Evolutionary conservation across 2,888 invertebrate genomes (phyloP).

Genomic region (Eilema sororculum): DNA sequence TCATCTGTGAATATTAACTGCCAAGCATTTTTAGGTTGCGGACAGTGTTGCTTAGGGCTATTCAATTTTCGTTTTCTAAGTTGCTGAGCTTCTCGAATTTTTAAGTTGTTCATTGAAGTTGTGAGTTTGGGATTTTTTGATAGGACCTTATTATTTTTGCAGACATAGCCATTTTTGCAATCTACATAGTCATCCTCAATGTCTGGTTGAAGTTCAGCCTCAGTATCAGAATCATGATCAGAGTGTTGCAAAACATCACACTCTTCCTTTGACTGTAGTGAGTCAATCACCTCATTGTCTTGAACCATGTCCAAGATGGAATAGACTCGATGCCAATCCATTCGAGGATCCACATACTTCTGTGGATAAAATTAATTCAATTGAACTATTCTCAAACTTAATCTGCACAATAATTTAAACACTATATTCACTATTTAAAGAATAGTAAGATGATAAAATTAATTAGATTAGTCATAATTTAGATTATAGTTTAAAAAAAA

Average conservation of each 20-base stretch:
- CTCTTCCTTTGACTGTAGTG: slow-evolving; percentile 77
- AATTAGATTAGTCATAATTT: too few relatives aligned
- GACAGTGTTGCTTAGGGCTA: slow-evolving; percentile 57
- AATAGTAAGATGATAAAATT: background rate
- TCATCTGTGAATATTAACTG: slow-evolving; percentile 77
- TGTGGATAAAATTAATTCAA: slow-evolving; percentile 83
- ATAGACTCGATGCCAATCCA: slow-evolving; percentile 84
- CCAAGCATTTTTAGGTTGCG: slow-evolving; percentile 75
- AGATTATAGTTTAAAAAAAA: slow-evolving; percentile 4
- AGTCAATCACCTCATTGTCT: slow-evolving; percentile 79
- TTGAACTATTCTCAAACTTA: slow-evolving; percentile 76
- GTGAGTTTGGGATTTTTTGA: slow-evolving; percentile 65
- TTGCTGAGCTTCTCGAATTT: slow-evolving; percentile 58
- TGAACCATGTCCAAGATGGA: slow-evolving; percentile 82
- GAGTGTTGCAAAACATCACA: slow-evolving; percentile 74
- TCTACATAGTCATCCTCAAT: slow-evolving; percentile 65
- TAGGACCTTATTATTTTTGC: slow-evolving; percentile 66
- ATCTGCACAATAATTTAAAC: slow-evolving; percentile 30
- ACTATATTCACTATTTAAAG: slow-evolving; percentile 26
- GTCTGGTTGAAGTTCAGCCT: slow-evolving; percentile 69
- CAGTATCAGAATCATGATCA: slow-evolving; percentile 79
- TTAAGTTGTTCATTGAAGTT: slow-evolving; percentile 49
- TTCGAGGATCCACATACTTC: slow-evolving; percentile 83
- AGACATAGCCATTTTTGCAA: slow-evolving; percentile 70
- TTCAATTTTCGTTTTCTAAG: slow-evolving; percentile 63